Percentiles rank a stretch among this genome's conserved stretches.
These are phyloP conservation scores for Elephantulus edwardii DNA, from an alignment of 2,113 vertebrate genomes.

Conservation along the genomic window DNA sequence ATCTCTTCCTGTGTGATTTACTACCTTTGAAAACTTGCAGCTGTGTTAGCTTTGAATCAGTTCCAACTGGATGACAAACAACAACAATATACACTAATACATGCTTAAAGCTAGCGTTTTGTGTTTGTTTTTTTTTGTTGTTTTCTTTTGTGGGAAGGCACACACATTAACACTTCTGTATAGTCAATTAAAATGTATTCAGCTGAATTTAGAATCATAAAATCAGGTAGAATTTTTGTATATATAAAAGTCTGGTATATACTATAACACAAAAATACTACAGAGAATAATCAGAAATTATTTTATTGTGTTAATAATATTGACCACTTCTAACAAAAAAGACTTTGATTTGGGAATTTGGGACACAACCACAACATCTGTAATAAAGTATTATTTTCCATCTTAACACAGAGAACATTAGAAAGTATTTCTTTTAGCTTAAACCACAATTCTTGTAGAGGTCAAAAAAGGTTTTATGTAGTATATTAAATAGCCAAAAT, in stretches of 20 bases:
- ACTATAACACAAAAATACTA: neutral
- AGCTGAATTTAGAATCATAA: neutral
- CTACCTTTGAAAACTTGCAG: too few relatives aligned
- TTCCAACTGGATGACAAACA: too few relatives aligned
- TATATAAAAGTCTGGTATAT: conserved; percentile 16
- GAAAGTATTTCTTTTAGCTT: conserved; percentile 55
- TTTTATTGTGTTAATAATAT: conserved; percentile 64
- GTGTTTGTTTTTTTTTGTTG: too few relatives aligned
- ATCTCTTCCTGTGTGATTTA: too few relatives aligned
- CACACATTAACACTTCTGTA: neutral
- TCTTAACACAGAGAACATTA: conserved; percentile 26
- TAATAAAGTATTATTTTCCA: conserved; percentile 63
- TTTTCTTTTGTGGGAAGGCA: neutral
- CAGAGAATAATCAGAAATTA: conserved; percentile 51
- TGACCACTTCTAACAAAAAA: conserved; percentile 69
- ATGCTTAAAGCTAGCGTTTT: neutral
- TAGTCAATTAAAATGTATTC: neutral
- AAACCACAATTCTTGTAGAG: conserved; percentile 63
- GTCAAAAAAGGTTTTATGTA: conserved; percentile 55
- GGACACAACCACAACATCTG: conserved; percentile 60
- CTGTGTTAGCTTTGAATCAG: too few relatives aligned
- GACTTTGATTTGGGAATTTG: conserved; percentile 65
- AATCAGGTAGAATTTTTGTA: conserved; percentile 31
- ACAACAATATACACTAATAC: neutral
- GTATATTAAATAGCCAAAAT: conserved; percentile 62